Evolutionary conservation across 64 coral and sea anemone species (phyloP), one percentile per base, ranked within the genome.

Genomic region (Actinia equina): DNA sequence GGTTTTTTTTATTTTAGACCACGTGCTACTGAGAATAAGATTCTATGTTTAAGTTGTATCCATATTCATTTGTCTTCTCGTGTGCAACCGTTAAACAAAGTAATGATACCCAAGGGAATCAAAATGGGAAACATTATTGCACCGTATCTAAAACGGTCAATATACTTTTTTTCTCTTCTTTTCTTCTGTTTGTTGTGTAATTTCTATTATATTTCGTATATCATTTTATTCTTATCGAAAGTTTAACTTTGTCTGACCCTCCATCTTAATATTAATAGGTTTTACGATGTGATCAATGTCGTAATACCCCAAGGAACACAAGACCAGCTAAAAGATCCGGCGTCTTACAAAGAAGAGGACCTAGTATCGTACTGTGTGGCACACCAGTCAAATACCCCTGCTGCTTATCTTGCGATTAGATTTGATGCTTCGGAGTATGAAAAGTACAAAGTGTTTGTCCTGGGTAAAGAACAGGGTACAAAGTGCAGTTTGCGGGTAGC

Each of bases 281-380:
- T 70, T 44, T 20, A 44, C 59, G 69, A 8, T 17, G 44, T 86
- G 20, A 70, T 43, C 18, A 27, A 70, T 37, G 41, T 86, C 20
- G 41, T 86, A 46, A 86, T 65, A 45, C 41, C 60, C 22, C 3
- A 18, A 65, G 59, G 22, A 7, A 49, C 16, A 12, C 12, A 65
- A 62, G 61, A 22, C 37, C 2, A 79, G 19, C 77, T 79, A 17
- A 19, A 44, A 44, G 26, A 79, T 12, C 37, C 44, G 5, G 77
- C 11, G 16, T n/a, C 18, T 22, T 69, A 69, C 22, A 69, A 18
- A 69, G 43, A 43, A 42, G 19, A 79, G 77, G 44, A 79, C 44
- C 22, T 88, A 22, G 70, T 78, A 19, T 43, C 70, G 13, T 88
- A 88, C 44, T 74, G 74, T 41, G 69, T 54, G 71, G 86, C 86